Percentiles rank a stretch among this genome's conserved stretches.
Evolutionary conservation across 2,888 invertebrate genomes (phyloP).

Genomic region (Abrostola tripartita): DNA sequence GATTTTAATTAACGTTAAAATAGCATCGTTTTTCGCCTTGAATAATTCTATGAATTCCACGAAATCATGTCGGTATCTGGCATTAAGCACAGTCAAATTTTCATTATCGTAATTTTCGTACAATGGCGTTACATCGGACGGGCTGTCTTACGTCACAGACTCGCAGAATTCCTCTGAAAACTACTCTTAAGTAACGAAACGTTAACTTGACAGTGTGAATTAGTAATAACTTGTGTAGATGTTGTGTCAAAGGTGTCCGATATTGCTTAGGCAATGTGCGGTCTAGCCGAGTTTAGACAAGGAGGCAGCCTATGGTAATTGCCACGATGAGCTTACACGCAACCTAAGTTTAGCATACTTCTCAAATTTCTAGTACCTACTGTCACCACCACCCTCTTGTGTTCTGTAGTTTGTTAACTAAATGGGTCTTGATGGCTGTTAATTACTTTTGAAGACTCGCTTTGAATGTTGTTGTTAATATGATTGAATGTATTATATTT

Average conservation of each 20-base stretch:
- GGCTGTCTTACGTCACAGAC: slow-evolving; percentile 21
- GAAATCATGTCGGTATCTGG: slow-evolving; percentile 20
- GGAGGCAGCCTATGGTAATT: slow-evolving; percentile 26
- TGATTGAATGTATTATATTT: slow-evolving; percentile 33
- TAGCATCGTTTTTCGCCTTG: slow-evolving; percentile 19
- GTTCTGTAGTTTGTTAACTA: slow-evolving; percentile 40
- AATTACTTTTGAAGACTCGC: slow-evolving; percentile 39
- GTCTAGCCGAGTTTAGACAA: slow-evolving; percentile 27
- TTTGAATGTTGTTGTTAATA: slow-evolving; percentile 27
- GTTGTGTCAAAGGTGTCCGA: slow-evolving; percentile 48
- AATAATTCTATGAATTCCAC: slow-evolving; percentile 39
- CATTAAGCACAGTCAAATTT: slow-evolving; percentile 27
- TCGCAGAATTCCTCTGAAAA: slow-evolving; percentile 33
- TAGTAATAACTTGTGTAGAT: slow-evolving; percentile 50
- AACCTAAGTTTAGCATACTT: slow-evolving; percentile 39
- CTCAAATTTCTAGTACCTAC: slow-evolving; percentile 30
- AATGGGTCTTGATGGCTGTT: slow-evolving; percentile 39
- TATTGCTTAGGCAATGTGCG: slow-evolving; percentile 47
- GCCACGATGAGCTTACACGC: slow-evolving; percentile 20
- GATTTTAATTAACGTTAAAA: slow-evolving; percentile 39
- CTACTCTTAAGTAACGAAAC: slow-evolving; percentile 33
- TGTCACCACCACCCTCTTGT: slow-evolving; percentile 32
- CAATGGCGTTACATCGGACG: slow-evolving; percentile 23
- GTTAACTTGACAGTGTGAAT: slow-evolving; percentile 47
- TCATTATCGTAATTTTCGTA: slow-evolving; percentile 25